Conservation (phyloP, 2,888 invertebrate species). For the Eledone cirrhosa region DNA sequence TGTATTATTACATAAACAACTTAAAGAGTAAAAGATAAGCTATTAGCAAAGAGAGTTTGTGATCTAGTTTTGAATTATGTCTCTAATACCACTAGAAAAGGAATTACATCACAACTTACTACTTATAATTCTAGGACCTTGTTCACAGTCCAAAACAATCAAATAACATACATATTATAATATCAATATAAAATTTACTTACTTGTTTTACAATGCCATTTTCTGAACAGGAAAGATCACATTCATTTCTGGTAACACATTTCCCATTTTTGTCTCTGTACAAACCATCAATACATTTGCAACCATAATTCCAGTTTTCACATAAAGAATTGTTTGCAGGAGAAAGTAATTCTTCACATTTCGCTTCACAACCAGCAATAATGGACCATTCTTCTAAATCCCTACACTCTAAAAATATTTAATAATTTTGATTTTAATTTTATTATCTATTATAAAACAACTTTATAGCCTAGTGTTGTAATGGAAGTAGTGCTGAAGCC, state of each 20-base stretch:
- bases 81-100: no score
- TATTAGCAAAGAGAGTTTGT: no score
- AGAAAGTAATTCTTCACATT: not conserved
- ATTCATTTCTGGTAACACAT: not conserved
- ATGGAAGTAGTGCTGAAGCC: no score
- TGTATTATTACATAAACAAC: no score
- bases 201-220: not conserved
- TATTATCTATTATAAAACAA: no score
- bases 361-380: conserved; percentile 21
- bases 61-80: no score
- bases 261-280: not conserved
- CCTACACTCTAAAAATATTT: not conserved
- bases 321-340: conserved; percentile 9
- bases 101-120: no score
- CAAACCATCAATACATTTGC: not conserved
- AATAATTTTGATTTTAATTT: not conserved
- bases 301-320: conserved; percentile 23
- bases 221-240: not conserved
- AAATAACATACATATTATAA: no score
- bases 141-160: no score
- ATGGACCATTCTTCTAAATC: conserved; percentile 12
- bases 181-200: not conserved
- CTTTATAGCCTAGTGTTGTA: no score
- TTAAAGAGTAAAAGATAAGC: no score
- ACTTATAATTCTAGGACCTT: no score